phyloP scores from a whole-genome alignment of 2,113 vertebrate species.

The Rynchops niger region DNA sequence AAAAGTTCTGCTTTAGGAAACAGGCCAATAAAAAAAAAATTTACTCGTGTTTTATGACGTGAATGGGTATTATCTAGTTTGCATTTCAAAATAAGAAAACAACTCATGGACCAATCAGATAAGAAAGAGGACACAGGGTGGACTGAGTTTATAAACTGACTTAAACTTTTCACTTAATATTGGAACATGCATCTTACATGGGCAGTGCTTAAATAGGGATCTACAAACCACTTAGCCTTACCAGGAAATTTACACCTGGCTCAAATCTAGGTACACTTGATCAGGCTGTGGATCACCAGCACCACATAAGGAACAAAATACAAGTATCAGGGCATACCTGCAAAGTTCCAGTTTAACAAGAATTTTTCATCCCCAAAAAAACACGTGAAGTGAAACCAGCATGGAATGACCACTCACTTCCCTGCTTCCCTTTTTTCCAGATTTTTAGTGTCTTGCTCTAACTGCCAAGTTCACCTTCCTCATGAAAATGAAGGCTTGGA shows the following conservation, averaged over 20 bases:
- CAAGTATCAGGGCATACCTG: not conserved
- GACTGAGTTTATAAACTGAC: not conserved
- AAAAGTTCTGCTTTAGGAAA: not conserved
- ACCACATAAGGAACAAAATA: not conserved
- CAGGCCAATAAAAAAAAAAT: not conserved
- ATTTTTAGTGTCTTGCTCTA: not conserved
- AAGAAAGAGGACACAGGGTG: not conserved
- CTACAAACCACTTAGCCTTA: not conserved
- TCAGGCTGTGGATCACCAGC: not conserved
- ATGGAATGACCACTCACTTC: not conserved
- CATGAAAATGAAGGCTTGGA: not conserved
- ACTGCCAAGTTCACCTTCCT: not conserved
- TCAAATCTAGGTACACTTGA: not conserved
- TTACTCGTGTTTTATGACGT: not conserved
- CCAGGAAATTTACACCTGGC: not conserved
- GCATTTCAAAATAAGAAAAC: not conserved
- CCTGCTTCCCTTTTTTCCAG: not conserved
- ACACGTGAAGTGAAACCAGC: not conserved
- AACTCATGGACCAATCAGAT: not conserved
- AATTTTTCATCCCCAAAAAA: not conserved
- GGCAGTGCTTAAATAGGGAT: not conserved
- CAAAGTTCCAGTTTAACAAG: not conserved
- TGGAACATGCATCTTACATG: fast-evolving
- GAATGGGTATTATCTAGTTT: not conserved
- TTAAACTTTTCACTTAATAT: not conserved